Conservation (phyloP, 2,888 invertebrate genomes). For the Diarsia dahlii region DNA sequence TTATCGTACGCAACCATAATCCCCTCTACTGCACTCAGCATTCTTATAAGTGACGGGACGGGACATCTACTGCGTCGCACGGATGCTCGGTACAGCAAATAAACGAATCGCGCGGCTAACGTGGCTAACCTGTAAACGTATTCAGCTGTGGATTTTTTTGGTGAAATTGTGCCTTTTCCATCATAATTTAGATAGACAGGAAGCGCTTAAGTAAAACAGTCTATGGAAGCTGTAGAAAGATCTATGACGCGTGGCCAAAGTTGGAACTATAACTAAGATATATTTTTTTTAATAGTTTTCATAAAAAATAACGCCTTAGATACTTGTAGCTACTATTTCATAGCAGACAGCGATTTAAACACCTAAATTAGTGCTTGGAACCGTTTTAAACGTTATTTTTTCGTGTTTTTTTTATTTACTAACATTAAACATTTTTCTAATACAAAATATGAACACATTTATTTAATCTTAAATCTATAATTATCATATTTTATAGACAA, state of each 20-base stretch:
- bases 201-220: background rate
- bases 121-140: background rate
- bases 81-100: too few species aligned
- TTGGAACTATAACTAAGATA: background rate
- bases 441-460: slow-evolving; percentile 51
- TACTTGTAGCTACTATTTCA: background rate
- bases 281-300: background rate
- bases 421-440: slow-evolving; percentile 32
- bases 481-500: background rate
- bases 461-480: slow-evolving; percentile 30
- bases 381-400: slow-evolving; percentile 5
- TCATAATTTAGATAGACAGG: background rate
- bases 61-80: background rate
- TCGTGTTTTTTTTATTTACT: slow-evolving; percentile 12
- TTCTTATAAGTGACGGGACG: too few species aligned
- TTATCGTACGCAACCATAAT: too few species aligned
- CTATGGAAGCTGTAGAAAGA: background rate
- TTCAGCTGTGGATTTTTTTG: background rate
- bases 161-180: background rate
- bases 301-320: background rate
- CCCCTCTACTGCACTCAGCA: too few species aligned
- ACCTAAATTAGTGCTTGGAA: background rate
- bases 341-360: background rate
- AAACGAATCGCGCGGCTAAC: background rate
- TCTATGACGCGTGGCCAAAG: background rate